phyloP scores from a whole-genome alignment of 2,113 vertebrate genomes.

The Calyptommatus sinebrachiatus region DNA sequence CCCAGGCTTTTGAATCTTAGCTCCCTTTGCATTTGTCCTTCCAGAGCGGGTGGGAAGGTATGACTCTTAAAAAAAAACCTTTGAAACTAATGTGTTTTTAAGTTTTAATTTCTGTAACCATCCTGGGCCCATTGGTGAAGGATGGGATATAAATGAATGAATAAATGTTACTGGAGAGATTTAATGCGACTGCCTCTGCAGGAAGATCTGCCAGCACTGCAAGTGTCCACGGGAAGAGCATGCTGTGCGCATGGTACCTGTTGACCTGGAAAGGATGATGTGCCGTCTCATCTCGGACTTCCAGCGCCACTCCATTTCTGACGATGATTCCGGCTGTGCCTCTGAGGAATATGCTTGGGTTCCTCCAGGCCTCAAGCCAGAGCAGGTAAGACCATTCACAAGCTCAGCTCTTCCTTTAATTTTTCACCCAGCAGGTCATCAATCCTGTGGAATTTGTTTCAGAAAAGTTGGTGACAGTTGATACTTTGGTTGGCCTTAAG shows the following conservation, averaged over 20 bases:
- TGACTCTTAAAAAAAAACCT: too few relatives aligned
- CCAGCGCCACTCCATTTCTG: slow-evolving; percentile 85
- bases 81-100: too few relatives aligned
- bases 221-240: slow-evolving; percentile 90
- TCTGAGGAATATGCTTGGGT: slow-evolving; percentile 91
- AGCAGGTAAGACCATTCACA: slow-evolving; percentile 76
- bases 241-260: slow-evolving; percentile 75
- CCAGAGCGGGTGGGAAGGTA: too few relatives aligned
- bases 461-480: too few relatives aligned
- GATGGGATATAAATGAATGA: too few relatives aligned
- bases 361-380: slow-evolving; percentile 87
- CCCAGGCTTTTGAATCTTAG: too few relatives aligned
- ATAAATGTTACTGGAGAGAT: not conserved
- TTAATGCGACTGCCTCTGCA: slow-evolving; percentile 48
- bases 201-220: slow-evolving; percentile 91
- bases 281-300: slow-evolving; percentile 86
- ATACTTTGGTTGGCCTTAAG: too few relatives aligned
- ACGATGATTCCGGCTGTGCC: slow-evolving; percentile 88
- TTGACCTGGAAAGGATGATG: slow-evolving; percentile 88
- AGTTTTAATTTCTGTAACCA: too few relatives aligned
- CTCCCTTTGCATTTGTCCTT: too few relatives aligned
- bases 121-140: too few relatives aligned
- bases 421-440: too few relatives aligned
- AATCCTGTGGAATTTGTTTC: too few relatives aligned
- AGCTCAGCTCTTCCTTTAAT: not conserved